Evolutionary conservation across 1,140 invertebrate species (phyloP).

Genomic region (Zaprionus ornatus): DNA sequence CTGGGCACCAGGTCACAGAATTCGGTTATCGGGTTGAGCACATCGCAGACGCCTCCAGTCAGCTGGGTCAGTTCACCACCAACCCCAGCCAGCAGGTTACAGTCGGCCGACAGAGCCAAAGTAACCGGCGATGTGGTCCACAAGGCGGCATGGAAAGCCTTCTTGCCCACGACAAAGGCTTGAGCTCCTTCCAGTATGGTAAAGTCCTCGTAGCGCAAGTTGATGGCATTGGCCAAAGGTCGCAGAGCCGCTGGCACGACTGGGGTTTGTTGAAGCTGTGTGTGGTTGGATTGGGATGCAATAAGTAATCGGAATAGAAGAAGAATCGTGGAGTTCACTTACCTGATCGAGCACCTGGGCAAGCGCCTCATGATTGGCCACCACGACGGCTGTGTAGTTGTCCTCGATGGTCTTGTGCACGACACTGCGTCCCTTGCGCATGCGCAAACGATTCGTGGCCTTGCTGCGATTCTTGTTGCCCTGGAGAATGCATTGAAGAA

Average conservation of each 20-base stretch:
- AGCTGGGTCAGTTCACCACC: constrained; percentile 84
- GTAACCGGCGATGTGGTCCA: constrained; percentile 89
- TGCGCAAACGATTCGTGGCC: constrained; percentile 87
- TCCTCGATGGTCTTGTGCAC: constrained; percentile 93
- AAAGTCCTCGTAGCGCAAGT: constrained; percentile 89
- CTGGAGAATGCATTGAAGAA: constrained; percentile 20
- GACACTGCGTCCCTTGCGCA: constrained; percentile 90
- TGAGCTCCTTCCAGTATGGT: constrained; percentile 85
- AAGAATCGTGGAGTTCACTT: constrained; percentile 41
- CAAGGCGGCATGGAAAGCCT: constrained; percentile 89
- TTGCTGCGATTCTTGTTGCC: constrained; percentile 77
- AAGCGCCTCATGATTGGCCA: constrained; percentile 94
- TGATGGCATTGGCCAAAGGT: constrained; percentile 88
- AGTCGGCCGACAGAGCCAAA: constrained; percentile 88
- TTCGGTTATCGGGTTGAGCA: constrained; percentile 89
- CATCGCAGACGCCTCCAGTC: constrained; percentile 73
- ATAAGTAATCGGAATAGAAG: neutral
- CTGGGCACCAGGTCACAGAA: constrained; percentile 90
- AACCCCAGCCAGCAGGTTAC: constrained; percentile 84
- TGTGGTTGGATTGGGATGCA: neutral
- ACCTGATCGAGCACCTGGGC: constrained; percentile 93
- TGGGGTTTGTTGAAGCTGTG: constrained; percentile 88
- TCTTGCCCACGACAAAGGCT: constrained; percentile 87
- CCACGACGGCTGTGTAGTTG: constrained; percentile 93
- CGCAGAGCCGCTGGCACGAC: constrained; percentile 87